Conservation (phyloP, 2,113 vertebrate species). For the Puntigrus tetrazona region DNA sequence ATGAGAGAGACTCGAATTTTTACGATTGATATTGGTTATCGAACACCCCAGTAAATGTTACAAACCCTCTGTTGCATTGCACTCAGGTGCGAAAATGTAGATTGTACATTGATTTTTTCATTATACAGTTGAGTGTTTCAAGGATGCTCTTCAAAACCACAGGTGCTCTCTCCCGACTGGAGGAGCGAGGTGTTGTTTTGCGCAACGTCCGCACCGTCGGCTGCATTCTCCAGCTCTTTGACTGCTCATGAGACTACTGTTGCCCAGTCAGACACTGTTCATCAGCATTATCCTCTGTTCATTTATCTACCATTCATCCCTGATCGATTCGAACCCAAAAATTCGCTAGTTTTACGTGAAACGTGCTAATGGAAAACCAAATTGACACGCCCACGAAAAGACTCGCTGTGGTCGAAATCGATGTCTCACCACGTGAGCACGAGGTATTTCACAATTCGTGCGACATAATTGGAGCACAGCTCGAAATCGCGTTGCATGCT, state of each 20-base stretch:
- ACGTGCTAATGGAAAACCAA: neutral
- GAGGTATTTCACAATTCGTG: slow-evolving; percentile 50
- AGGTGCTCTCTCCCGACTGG: slow-evolving; percentile 49
- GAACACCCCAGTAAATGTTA: slow-evolving; percentile 43
- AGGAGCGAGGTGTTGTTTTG: slow-evolving; percentile 36
- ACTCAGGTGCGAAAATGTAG: slow-evolving; percentile 21
- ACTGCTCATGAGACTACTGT: slow-evolving; percentile 71
- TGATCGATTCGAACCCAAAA: neutral
- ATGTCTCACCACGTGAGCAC: slow-evolving; percentile 37
- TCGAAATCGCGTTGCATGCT: slow-evolving; percentile 41
- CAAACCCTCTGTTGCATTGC: slow-evolving; percentile 44
- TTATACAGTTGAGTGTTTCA: slow-evolving; percentile 27
- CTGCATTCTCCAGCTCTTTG: slow-evolving; percentile 61
- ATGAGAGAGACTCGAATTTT: slow-evolving; percentile 37
- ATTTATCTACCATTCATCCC: neutral
- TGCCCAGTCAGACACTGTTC: slow-evolving; percentile 78
- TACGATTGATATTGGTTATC: slow-evolving; percentile 44
- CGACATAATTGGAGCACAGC: slow-evolving; percentile 38
- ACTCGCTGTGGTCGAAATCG: slow-evolving; percentile 40
- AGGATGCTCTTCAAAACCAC: slow-evolving; percentile 37
- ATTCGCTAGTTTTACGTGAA: slow-evolving; percentile 1
- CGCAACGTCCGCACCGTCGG: slow-evolving; percentile 59
- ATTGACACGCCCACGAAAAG: neutral
- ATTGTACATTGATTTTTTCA: slow-evolving; percentile 50
- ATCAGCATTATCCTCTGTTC: slow-evolving; percentile 45